These are phyloP conservation scores for Conger conger DNA, from an alignment of 2,113 vertebrate species.

Conservation along the genomic window DNA sequence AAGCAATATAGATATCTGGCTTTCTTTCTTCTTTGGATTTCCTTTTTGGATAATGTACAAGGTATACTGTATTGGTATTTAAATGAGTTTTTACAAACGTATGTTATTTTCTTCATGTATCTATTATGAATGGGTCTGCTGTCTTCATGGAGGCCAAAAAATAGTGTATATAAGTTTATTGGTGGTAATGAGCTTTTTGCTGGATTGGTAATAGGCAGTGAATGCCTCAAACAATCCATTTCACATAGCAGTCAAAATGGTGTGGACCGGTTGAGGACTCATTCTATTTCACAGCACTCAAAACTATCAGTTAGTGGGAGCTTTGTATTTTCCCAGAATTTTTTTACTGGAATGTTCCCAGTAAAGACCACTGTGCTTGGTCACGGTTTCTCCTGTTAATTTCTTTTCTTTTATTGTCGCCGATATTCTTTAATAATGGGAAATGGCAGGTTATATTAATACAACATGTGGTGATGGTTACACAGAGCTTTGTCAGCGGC, in stretches of 20 bases:
- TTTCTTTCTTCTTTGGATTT: no score
- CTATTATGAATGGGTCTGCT: no score
- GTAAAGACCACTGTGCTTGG: background rate
- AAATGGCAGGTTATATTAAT: background rate
- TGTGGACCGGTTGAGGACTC: background rate
- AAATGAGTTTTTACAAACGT: no score
- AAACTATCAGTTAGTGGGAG: background rate
- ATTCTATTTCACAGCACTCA: background rate
- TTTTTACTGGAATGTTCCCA: background rate
- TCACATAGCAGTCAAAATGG: background rate
- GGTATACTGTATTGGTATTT: no score
- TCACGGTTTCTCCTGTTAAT: background rate
- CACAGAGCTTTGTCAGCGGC: background rate
- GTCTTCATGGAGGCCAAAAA: no score
- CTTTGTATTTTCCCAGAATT: background rate
- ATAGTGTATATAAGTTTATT: background rate
- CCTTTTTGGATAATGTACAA: no score
- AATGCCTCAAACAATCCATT: background rate
- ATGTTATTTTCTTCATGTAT: no score
- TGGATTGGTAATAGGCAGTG: background rate
- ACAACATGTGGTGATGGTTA: background rate
- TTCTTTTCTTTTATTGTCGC: background rate
- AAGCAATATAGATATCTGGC: no score
- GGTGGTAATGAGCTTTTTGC: background rate
- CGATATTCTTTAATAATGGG: background rate